Base-by-base conservation (phyloP, 2,888 invertebrate species). In the Habrosyne pyritoides region DNA sequence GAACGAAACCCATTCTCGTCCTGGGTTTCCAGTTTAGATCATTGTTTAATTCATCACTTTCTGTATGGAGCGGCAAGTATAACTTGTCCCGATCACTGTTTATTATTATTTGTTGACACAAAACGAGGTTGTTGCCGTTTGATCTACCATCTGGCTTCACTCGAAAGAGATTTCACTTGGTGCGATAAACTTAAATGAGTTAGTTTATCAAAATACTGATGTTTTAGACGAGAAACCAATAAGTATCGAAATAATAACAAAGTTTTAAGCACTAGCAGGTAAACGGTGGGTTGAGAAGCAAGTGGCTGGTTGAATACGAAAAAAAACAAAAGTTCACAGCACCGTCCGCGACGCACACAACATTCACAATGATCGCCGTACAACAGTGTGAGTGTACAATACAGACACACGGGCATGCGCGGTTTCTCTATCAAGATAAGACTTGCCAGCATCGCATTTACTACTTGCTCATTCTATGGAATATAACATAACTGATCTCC, bases 51-150 rank as follows among this genome's bases (percentile, higher is more conserved):
- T 86, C 86, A 89, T 86, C 87, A 89, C 84, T 80, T 85, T 77
- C 84, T 83, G 74, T 84, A 73, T 66, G 62, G 66, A 75, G 73
- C 77, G 63, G 75, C 69, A 72, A 70, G 75, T 75, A 67, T 74
- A 83, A 86, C 84, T 86, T 79, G 84, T 86, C 79, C 81, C 72
- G 75, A 83, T 77, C 89, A 89, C 89, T 87, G 87, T 89, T 89
- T 90, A 84, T 85, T 83, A 83, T 82, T 84, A 84, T 87, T 87
- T 90, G 89, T 90, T 89, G 87, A 87, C 88, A 89, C 85, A 79
- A 81, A 87, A 86, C 85, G 83, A 86, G 87, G 87, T 86, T 89
- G 79, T 81, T 84, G 85, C 77, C 83, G 81, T 76, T 79, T 74
- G 78, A 71, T 77, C 73, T 70, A 86, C 81, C 88, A 89, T 89